Evolutionary conservation across 2,797 vertebrate species (phyloP).

Genomic region (Periophthalmus magnuspinnatus): DNA sequence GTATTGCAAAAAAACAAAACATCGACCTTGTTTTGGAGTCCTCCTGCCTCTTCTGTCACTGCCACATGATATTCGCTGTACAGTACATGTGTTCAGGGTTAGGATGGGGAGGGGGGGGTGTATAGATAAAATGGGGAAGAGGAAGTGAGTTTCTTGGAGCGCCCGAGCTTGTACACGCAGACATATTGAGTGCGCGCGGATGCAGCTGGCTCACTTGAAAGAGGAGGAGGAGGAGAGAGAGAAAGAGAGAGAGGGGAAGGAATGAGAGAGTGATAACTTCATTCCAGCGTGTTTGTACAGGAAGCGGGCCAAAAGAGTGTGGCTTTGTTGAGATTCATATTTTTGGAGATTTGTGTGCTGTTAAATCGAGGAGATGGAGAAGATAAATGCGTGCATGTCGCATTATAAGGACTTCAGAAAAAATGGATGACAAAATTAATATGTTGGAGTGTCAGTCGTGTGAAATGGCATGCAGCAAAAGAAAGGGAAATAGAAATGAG

Average conservation of each 20-base stretch:
- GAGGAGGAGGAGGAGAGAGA: constrained; percentile 45
- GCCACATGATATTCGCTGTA: neutral
- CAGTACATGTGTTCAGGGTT: neutral
- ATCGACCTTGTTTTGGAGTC: no score
- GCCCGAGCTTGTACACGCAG: constrained; percentile 32
- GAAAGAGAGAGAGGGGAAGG: constrained; percentile 56
- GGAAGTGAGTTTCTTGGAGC: constrained; percentile 66
- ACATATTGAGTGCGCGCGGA: constrained; percentile 51
- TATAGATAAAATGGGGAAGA: constrained; percentile 62
- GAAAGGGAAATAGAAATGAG: no score
- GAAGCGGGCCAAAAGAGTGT: constrained; percentile 36
- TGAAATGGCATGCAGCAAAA: no score
- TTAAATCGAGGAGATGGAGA: no score
- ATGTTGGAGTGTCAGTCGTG: no score
- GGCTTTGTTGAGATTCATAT: neutral
- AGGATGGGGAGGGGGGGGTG: neutral
- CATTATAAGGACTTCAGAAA: no score
- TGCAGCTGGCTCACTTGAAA: constrained; percentile 74
- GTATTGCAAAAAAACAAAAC: no score
- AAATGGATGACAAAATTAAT: no score
- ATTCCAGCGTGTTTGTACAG: constrained; percentile 69
- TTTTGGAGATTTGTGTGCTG: no score
- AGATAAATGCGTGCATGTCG: no score
- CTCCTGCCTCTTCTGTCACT: neutral
- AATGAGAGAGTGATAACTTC: constrained; percentile 72